These are phyloP conservation scores for Clarias fuscus DNA, from an alignment of 2,797 vertebrate species.

Conservation along the genomic window DNA sequence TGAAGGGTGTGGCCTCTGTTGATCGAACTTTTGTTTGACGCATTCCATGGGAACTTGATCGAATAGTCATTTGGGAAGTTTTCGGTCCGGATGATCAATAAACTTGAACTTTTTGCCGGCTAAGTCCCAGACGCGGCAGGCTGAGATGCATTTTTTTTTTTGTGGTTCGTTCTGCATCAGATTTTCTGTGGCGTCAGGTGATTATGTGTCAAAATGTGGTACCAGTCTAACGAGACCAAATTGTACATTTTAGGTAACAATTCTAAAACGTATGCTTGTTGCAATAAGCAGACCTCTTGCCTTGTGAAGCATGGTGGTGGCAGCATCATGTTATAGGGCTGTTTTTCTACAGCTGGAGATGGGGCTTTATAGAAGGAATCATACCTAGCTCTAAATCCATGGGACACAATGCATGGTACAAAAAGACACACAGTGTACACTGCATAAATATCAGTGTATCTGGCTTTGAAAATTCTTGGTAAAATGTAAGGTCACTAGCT, in stretches of 20 bases:
- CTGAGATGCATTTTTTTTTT: too few species aligned
- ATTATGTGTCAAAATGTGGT: neutral
- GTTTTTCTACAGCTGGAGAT: neutral
- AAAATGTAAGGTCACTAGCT: neutral
- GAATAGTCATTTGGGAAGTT: too few species aligned
- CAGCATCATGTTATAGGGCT: neutral
- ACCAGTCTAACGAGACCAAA: neutral
- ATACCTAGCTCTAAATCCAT: neutral
- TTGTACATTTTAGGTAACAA: neutral
- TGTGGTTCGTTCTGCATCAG: too few species aligned
- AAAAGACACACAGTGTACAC: neutral
- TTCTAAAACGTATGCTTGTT: neutral
- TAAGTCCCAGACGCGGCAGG: too few species aligned
- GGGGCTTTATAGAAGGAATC: neutral
- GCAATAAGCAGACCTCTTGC: neutral
- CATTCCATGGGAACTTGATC: too few species aligned
- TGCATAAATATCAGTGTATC: neutral
- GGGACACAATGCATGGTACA: too few species aligned
- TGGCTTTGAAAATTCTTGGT: neutral
- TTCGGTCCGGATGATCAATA: too few species aligned
- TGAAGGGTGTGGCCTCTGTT: too few species aligned
- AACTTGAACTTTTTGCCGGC: too few species aligned
- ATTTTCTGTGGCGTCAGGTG: too few species aligned
- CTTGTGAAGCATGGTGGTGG: neutral
- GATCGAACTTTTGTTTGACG: too few species aligned